Conservation (phyloP, 2,113 vertebrate genomes). For the Cyprinodon brontotheroides region DNA sequence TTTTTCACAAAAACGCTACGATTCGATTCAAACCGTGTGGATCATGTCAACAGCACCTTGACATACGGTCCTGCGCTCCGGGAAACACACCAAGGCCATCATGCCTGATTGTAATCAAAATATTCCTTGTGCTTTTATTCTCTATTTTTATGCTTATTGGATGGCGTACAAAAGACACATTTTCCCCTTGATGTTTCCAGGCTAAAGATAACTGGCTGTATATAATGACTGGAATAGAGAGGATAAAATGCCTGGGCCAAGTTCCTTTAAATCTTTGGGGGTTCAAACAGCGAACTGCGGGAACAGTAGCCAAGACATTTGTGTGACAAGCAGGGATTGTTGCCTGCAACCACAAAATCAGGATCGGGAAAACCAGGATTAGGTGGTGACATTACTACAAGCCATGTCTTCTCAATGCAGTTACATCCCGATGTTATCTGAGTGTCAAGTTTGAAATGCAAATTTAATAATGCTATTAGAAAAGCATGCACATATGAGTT, state of each 20-base stretch:
- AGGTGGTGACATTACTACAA: conserved; percentile 57
- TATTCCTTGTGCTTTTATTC: conserved; percentile 54
- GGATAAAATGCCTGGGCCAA: conserved; percentile 68
- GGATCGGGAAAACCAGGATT: conserved; percentile 62
- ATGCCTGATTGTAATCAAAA: conserved; percentile 42
- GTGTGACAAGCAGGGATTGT: conserved; percentile 68
- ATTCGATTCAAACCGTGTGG: conserved; percentile 50
- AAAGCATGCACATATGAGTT: conserved; percentile 32
- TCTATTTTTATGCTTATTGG: conserved; percentile 67
- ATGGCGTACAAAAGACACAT: conserved; percentile 59
- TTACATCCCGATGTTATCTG: not conserved
- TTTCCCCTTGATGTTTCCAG: conserved; percentile 66
- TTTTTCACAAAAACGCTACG: conserved; percentile 46
- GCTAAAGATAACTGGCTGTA: conserved; percentile 60
- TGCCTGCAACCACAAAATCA: conserved; percentile 56
- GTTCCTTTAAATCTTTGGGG: conserved; percentile 75
- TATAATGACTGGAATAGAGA: conserved; percentile 69
- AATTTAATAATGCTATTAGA: conserved; percentile 48
- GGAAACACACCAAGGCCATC: conserved; percentile 31
- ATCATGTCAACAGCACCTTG: conserved; percentile 42
- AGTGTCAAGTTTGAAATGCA: conserved; percentile 43
- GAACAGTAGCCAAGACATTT: conserved; percentile 80
- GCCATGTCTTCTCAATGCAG: not conserved
- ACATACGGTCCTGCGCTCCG: conserved; percentile 53
- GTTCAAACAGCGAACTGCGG: conserved; percentile 65